These are phyloP conservation scores for Parauchenoglanis punctatus DNA, from an alignment of 2,797 vertebrate species.

Conservation along the genomic window DNA sequence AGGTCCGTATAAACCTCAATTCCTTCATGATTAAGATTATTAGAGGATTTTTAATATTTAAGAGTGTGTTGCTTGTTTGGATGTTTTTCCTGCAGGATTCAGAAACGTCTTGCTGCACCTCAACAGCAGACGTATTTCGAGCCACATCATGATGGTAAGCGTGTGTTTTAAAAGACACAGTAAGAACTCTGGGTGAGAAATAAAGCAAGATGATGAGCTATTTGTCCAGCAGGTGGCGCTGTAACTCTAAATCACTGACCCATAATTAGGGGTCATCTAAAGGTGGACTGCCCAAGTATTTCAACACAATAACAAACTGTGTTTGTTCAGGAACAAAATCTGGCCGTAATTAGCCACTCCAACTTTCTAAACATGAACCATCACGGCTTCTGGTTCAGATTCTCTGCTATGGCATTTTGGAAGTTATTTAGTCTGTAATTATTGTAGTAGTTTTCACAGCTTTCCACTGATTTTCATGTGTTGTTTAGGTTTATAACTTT, in stretches of 20 bases:
- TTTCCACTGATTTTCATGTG: background rate
- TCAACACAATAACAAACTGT: background rate
- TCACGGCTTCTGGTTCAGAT: background rate
- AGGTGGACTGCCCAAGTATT: background rate
- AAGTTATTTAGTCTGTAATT: background rate
- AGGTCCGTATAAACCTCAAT: background rate
- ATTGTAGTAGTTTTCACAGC: too few relatives aligned
- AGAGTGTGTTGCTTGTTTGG: background rate
- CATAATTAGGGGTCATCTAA: background rate
- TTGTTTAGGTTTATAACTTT: background rate
- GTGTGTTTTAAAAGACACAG: too few relatives aligned
- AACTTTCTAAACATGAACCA: background rate
- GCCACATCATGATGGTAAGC: constrained; percentile 56
- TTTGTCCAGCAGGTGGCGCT: constrained; percentile 30
- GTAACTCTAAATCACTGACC: background rate
- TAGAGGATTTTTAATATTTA: background rate
- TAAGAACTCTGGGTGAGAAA: background rate
- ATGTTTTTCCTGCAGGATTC: background rate
- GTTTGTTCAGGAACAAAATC: background rate
- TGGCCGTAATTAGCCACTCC: background rate
- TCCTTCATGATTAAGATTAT: background rate
- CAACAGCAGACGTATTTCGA: constrained; percentile 52
- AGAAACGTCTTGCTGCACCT: background rate
- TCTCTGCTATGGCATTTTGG: background rate
- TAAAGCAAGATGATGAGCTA: background rate